Evolutionary conservation across 2,797 vertebrate genomes (phyloP).

Genomic region (Chromis chromis): DNA sequence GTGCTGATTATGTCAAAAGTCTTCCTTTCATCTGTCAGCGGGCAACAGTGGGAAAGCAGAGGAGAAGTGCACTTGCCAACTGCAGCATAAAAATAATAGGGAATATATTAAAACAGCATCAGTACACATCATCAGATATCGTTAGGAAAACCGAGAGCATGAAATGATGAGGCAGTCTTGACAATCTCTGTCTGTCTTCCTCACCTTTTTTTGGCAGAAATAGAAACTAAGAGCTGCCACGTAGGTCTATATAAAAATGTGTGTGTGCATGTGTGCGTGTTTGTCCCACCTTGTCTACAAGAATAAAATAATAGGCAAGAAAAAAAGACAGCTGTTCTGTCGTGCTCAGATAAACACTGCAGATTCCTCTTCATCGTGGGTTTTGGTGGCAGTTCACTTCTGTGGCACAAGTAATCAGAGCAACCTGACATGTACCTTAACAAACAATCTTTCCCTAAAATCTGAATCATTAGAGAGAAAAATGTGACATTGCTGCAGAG

Average conservation of each 20-base stretch:
- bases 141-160: constrained; percentile 42
- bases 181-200: constrained; percentile 40
- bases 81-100: constrained; percentile 63
- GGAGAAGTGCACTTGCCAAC: constrained; percentile 30
- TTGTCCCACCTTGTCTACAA: constrained; percentile 25
- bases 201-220: constrained; percentile 66
- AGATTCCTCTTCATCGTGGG: constrained; percentile 25
- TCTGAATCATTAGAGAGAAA: not conserved
- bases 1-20: constrained; percentile 79
- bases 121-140: constrained; percentile 46
- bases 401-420: constrained; percentile 19
- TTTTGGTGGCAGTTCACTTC: constrained; percentile 29
- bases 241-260: constrained; percentile 24
- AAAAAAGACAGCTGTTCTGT: constrained; percentile 58
- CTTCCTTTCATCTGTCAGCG: constrained; percentile 59
- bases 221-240: constrained; percentile 50
- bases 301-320: constrained; percentile 42
- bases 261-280: constrained; percentile 14
- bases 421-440: constrained; percentile 1
- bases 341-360: constrained; percentile 49
- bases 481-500: constrained; percentile 4
- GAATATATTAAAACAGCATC: constrained; percentile 69
- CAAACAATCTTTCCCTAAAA: constrained; percentile 6
- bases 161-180: constrained; percentile 60
- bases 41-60: constrained; percentile 30